phyloP scores from a whole-genome alignment of 1,140 invertebrate genomes.

The Pseudomyrmex concolor region DNA sequence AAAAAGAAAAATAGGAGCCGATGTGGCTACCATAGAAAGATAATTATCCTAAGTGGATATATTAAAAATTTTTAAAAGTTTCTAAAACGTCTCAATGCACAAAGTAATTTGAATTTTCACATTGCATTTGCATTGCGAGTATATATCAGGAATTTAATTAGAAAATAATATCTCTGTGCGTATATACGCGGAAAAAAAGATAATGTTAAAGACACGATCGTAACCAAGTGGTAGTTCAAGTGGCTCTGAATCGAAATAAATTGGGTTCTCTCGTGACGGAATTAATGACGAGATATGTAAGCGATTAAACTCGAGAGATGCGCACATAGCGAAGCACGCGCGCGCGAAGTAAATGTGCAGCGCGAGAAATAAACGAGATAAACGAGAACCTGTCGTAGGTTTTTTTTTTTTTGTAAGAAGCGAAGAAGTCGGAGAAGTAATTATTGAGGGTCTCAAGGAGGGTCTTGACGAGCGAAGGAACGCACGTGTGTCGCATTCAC shows the following conservation, averaged over 20 bases:
- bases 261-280: conserved; percentile 17
- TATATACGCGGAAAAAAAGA: conserved; percentile 3
- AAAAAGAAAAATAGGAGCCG: too few relatives aligned
- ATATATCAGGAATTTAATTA: conserved; percentile 11
- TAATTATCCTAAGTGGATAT: neutral
- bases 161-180: conserved; percentile 1
- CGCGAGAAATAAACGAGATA: conserved; percentile 16
- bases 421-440: conserved; percentile 28
- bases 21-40: too few relatives aligned
- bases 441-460: conserved; percentile 19
- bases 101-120: conserved; percentile 2
- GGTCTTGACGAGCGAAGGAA: neutral
- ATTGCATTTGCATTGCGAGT: neutral
- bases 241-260: neutral
- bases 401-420: neutral
- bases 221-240: neutral
- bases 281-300: conserved; percentile 31
- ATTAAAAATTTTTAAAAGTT: neutral
- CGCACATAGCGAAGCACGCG: neutral
- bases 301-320: conserved; percentile 34
- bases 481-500: conserved; percentile 61
- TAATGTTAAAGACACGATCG: neutral
- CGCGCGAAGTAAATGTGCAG: neutral
- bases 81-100: neutral
- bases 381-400: conserved; percentile 23